Evolutionary conservation across 2,888 invertebrate genomes (phyloP).

Genomic region (Meteorus colon): DNA sequence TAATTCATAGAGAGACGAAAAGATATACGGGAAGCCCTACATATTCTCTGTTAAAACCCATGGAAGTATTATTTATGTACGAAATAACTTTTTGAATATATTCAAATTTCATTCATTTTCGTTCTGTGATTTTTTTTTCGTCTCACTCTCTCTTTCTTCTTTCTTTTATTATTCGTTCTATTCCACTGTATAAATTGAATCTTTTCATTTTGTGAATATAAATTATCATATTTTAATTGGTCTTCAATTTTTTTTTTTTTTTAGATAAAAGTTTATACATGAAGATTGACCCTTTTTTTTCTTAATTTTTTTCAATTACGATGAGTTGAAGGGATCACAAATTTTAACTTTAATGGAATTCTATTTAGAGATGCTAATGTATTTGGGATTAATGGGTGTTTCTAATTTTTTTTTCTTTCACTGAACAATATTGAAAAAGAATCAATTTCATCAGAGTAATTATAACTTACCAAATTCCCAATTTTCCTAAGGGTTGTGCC

Average conservation of each 20-base stretch:
- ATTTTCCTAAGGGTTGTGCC: no score
- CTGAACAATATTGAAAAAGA: no score
- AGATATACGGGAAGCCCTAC: neutral
- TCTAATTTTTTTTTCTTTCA: no score
- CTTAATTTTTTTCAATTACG: neutral
- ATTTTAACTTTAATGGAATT: no score
- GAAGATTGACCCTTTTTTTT: no score
- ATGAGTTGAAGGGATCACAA: no score
- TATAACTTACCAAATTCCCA: no score
- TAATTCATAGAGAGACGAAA: neutral
- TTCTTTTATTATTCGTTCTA: neutral
- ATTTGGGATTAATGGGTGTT: no score
- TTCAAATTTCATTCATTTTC: neutral
- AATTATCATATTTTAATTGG: neutral
- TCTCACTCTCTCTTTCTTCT: neutral
- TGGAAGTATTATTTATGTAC: neutral
- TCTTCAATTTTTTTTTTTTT: neutral
- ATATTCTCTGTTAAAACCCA: neutral
- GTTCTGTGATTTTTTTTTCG: neutral
- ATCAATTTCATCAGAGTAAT: no score
- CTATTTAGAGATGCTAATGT: no score
- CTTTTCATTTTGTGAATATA: neutral
- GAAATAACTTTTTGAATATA: constrained; percentile 3
- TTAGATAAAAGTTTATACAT: neutral
- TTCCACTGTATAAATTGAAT: neutral